Conservation (phyloP, 37 sponge, comb jelly and placozoan genomes). For the Halichondria panicea region DNA sequence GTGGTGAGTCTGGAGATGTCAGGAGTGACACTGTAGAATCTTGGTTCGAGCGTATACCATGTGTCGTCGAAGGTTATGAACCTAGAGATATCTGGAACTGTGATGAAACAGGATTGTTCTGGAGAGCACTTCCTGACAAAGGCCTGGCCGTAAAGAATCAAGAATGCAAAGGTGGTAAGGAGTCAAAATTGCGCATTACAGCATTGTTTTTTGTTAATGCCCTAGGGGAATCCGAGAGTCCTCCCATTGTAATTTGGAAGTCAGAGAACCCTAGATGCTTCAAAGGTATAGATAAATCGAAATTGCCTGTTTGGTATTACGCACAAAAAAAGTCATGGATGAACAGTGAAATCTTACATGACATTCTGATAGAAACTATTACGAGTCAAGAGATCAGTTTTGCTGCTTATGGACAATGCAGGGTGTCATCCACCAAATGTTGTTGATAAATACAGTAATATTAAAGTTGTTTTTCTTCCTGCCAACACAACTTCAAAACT, state of each 20-base stretch:
- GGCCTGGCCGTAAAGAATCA: conserved; percentile 45
- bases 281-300: conserved; percentile 35
- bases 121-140: conserved; percentile 69
- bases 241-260: conserved; percentile 24
- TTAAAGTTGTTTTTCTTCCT: conserved; percentile 56
- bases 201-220: conserved; percentile 61
- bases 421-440: conserved; percentile 53
- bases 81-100: conserved; percentile 28
- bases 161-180: conserved; percentile 65
- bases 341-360: conserved; percentile 41
- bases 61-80: conserved; percentile 17
- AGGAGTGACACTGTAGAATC: conserved; percentile 34
- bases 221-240: conserved; percentile 30
- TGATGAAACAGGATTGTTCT: conserved; percentile 43
- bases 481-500: conserved; percentile 66
- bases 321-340: conserved; percentile 56
- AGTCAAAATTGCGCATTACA: conserved; percentile 47
- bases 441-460: conserved; percentile 46
- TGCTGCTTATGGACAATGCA: conserved; percentile 73
- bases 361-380: conserved; percentile 23
- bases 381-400: conserved; percentile 22
- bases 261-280: conserved; percentile 48
- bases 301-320: conserved; percentile 32
- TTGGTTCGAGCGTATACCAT: conserved; percentile 34
- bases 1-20: conserved; percentile 47